These are phyloP conservation scores for Aldabrachelys gigantea DNA, from an alignment of 2,113 vertebrate species.

Conservation along the genomic window DNA sequence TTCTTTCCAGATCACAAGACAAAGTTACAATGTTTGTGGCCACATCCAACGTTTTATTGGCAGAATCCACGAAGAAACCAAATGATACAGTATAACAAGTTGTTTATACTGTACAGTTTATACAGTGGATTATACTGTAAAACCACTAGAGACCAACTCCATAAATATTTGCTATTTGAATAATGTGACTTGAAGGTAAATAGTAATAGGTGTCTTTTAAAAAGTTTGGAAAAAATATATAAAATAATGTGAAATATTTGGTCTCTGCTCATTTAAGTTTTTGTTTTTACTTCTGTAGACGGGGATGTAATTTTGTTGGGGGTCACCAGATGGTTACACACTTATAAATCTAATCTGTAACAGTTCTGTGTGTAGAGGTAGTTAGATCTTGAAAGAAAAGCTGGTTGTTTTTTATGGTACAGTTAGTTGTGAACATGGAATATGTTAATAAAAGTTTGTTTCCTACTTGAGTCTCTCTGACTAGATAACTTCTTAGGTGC, in stretches of 20 bases:
- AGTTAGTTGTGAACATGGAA: too few relatives aligned
- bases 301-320: not conserved
- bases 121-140: too few relatives aligned
- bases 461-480: too few relatives aligned
- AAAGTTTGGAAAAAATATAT: not conserved
- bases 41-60: constrained; percentile 7
- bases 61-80: constrained; percentile 12
- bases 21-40: constrained; percentile 28
- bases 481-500: too few relatives aligned
- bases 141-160: not conserved
- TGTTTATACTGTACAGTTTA: too few relatives aligned
- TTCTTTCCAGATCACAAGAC: constrained; percentile 47
- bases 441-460: too few relatives aligned
- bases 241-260: constrained; percentile 11
- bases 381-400: too few relatives aligned
- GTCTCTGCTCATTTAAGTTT: not conserved
- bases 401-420: too few relatives aligned
- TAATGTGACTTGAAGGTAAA: not conserved
- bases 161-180: not conserved
- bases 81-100: not conserved
- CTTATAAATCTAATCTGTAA: too few relatives aligned
- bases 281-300: not conserved
- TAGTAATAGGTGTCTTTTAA: not conserved
- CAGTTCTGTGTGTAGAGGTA: too few relatives aligned
- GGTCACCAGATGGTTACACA: too few relatives aligned